Percentiles rank a stretch among this genome's conserved stretches.
phyloP scores from a whole-genome alignment of 2,797 vertebrate species.

The Sebastes oblongus region DNA sequence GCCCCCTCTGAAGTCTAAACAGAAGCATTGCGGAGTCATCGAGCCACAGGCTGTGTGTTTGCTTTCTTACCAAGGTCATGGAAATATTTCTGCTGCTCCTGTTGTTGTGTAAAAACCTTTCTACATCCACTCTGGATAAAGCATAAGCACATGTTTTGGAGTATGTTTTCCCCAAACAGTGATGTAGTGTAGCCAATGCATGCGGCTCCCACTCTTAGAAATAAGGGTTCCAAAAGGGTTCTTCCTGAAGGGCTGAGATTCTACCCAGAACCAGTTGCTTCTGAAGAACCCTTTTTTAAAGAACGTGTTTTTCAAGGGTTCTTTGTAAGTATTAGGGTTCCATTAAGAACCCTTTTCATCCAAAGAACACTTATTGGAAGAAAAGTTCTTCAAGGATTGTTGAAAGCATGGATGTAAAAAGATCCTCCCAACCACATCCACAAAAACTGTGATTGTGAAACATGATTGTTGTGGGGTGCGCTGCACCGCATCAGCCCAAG shows the following conservation, averaged over 20 bases:
- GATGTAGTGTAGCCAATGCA: background rate
- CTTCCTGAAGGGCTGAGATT: no score
- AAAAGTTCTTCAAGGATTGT: no score
- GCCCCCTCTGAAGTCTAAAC: slow-evolving; percentile 11
- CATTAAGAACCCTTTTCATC: no score
- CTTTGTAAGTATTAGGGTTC: no score
- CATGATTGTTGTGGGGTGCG: background rate
- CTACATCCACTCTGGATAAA: background rate
- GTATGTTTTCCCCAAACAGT: background rate
- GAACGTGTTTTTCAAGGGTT: no score
- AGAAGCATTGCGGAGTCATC: slow-evolving; percentile 12
- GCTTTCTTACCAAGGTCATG: slow-evolving; percentile 34
- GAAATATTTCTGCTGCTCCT: background rate
- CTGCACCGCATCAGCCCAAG: no score
- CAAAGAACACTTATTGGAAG: no score
- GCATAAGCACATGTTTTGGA: background rate
- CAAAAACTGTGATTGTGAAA: background rate
- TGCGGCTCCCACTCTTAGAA: background rate
- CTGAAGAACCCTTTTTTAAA: no score
- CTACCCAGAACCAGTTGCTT: no score
- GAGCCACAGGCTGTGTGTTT: slow-evolving; percentile 16
- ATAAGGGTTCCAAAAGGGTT: background rate
- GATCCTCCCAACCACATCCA: background rate
- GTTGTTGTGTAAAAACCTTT: background rate
- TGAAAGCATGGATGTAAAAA: background rate